phyloP scores from a whole-genome alignment of 1,140 invertebrate genomes.

The Platorchestia sp. region DNA sequence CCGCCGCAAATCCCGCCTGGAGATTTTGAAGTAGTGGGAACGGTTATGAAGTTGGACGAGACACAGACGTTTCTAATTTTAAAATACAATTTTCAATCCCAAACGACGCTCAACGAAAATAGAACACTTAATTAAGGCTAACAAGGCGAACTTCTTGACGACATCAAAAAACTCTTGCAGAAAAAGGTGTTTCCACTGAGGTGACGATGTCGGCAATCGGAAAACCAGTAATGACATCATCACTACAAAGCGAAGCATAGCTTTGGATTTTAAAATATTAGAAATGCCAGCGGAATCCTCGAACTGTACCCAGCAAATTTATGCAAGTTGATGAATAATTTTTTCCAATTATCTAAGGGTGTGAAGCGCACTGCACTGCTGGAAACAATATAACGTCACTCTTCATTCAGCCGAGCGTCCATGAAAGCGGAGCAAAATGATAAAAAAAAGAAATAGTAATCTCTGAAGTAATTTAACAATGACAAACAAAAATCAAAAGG shows the following conservation, averaged over 20 bases:
- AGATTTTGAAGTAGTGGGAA: not conserved
- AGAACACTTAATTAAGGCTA: not conserved
- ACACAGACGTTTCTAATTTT: not conserved
- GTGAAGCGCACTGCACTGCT: not conserved
- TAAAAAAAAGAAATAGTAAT: too few species aligned
- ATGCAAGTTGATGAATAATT: not conserved
- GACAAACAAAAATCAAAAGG: conserved; percentile 51
- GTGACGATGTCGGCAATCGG: not conserved
- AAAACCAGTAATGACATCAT: not conserved
- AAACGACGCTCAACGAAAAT: not conserved
- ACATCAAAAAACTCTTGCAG: not conserved
- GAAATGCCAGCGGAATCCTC: not conserved
- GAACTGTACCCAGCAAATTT: not conserved
- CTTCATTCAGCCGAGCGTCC: not conserved
- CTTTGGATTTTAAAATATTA: not conserved
- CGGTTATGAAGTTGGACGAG: not conserved
- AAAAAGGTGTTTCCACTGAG: not conserved
- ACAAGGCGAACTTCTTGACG: not conserved
- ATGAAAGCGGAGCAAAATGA: not conserved
- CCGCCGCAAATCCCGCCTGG: not conserved
- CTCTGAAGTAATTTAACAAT: conserved; percentile 47
- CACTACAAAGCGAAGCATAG: not conserved
- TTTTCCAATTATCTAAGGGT: not conserved
- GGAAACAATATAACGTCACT: not conserved
- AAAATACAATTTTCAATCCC: not conserved